These are phyloP conservation scores for Myathropa florea DNA, from an alignment of 2,888 invertebrate genomes.

Conservation along the genomic window DNA sequence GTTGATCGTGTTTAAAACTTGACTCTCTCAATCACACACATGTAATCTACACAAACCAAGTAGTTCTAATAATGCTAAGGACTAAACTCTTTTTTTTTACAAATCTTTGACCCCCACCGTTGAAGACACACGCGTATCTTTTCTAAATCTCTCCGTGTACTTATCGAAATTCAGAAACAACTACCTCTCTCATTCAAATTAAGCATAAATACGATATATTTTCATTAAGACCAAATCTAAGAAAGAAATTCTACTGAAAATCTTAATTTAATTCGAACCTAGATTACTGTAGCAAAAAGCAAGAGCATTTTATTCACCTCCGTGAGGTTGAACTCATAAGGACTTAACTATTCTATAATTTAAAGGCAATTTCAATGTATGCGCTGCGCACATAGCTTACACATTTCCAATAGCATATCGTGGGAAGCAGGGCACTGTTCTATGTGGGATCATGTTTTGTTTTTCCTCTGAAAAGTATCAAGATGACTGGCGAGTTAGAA, in stretches of 20 bases:
- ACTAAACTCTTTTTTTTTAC: not conserved
- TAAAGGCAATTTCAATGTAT: constrained; percentile 7
- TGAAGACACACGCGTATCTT: not conserved
- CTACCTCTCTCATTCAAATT: constrained; percentile 16
- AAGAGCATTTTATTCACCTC: constrained; percentile 51
- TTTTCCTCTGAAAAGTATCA: no score
- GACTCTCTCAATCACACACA: not conserved
- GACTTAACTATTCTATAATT: not conserved
- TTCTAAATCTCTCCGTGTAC: not conserved
- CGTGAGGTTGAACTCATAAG: constrained; percentile 53
- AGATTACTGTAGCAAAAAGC: constrained; percentile 43
- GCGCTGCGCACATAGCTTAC: constrained; percentile 7
- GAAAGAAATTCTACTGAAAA: not conserved
- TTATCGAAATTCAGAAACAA: not conserved
- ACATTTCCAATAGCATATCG: not conserved
- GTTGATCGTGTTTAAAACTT: not conserved
- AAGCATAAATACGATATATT: constrained; percentile 48
- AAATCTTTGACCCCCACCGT: not conserved
- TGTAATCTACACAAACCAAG: not conserved
- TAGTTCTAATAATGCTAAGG: not conserved
- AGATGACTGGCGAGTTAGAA: not conserved
- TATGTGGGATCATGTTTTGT: not conserved
- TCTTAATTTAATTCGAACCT: constrained; percentile 16
- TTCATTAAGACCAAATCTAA: constrained; percentile 19
- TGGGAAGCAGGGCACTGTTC: not conserved